Evolutionary conservation across 92 coral and sea anemone genomes (phyloP), one percentile per base, ranked within the genome.

Genomic region (Siderastrea radians): DNA sequence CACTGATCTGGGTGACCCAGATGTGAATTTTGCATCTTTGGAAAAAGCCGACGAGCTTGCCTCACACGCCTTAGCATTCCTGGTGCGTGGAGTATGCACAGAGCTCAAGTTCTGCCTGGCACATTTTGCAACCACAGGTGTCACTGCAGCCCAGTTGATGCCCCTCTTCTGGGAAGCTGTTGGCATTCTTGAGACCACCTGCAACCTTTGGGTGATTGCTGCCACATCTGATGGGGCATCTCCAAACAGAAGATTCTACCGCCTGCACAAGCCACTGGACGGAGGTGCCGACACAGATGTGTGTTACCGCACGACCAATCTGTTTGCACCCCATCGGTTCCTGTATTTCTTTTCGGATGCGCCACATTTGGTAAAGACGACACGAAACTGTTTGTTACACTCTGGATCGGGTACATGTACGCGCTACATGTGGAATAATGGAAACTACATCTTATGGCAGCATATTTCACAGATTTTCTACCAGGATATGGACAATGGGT

Each of bases 161-260:
- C 91, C 94, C 11, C 82, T 91, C 3, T 91, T 91, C 66, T 89
- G 93, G 93, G 93, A 89, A 47, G 93, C 85, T 1, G 86, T 84
- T 68, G 49, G 74, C 77, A 77, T 89, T 1, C 72, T 84, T 0
- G 93, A 89, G 51, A 89, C 77, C 46, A 67, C 55, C 43, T 89
- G 93, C 52, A 89, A 89, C 43, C 69, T 83, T 4, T 89, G 92
- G 85, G 92, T 89, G 2, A 82, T 89, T 75, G 89, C 89, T 7
- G 54, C 84, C 13, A 83, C n/a, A n/a, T n/a, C n/a, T n/a, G n/a
- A n/a, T n/a, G n/a, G n/a, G n/a, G n/a, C n/a, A n/a, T n/a, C n/a
- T n/a, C n/a, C n/a, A n/a, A n/a, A n/a, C n/a, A n/a, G n/a, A n/a
- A n/a, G n/a, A n/a, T n/a, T n/a, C n/a, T 90, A 85, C 90, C 62